Conservation (phyloP, 1,140 invertebrate genomes). For the Neodiprion lecontei region DNA sequence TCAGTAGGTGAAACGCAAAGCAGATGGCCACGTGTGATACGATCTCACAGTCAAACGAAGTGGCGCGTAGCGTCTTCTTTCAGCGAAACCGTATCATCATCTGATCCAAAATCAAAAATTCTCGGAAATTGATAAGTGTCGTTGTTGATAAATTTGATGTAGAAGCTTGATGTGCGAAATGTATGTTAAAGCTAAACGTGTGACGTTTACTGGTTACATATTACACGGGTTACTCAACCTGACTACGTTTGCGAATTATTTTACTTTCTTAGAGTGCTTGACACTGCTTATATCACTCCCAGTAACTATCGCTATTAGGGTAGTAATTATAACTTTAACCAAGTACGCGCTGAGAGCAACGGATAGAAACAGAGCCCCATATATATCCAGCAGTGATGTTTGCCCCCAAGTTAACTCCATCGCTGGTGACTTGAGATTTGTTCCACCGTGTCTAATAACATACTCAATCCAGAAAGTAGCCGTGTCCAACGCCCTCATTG, state of each 20-base stretch:
- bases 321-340: background rate
- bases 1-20: too few relatives aligned
- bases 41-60: too few relatives aligned
- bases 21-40: too few relatives aligned
- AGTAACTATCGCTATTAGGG: background rate
- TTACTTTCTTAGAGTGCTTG: background rate
- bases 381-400: conserved; percentile 51
- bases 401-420: conserved; percentile 54
- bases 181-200: too few relatives aligned
- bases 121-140: too few relatives aligned
- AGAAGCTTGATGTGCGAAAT: too few relatives aligned
- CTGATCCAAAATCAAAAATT: too few relatives aligned
- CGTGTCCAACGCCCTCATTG: conserved; percentile 60
- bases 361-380: conserved; percentile 31
- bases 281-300: background rate
- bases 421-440: conserved; percentile 45
- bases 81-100: too few relatives aligned
- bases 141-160: too few relatives aligned
- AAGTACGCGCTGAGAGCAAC: background rate
- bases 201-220: too few relatives aligned
- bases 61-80: too few relatives aligned
- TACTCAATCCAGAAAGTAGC: conserved; percentile 69
- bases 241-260: background rate
- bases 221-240: too few relatives aligned
- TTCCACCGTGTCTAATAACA: conserved; percentile 61